Evolutionary conservation across 2,797 vertebrate species (phyloP).

Genomic region (Anabacerthia variegaticeps): DNA sequence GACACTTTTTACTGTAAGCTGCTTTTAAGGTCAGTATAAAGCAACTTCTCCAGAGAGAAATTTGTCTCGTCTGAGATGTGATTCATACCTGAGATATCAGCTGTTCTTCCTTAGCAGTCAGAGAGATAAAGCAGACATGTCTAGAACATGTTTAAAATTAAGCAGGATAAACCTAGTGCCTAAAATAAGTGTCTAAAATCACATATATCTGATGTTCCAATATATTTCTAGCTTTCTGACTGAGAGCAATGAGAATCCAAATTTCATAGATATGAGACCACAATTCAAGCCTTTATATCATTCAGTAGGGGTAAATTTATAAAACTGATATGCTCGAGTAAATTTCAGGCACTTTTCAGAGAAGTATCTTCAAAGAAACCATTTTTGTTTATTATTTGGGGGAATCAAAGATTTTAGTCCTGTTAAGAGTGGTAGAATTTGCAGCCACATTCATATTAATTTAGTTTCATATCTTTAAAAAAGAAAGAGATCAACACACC

Average conservation of each 20-base stretch:
- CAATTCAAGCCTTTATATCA: not conserved
- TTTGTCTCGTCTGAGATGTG: not conserved
- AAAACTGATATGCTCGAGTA: not conserved
- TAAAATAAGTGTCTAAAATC: not conserved
- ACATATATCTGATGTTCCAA: not conserved
- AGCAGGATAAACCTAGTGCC: not conserved
- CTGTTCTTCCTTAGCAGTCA: not conserved
- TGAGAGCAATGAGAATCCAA: not conserved
- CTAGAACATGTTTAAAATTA: not conserved
- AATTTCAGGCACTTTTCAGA: not conserved
- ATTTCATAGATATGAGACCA: not conserved
- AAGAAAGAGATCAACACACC: conserved; percentile 34
- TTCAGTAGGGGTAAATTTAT: not conserved
- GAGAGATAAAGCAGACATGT: not conserved
- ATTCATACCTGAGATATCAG: not conserved
- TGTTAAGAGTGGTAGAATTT: not conserved
- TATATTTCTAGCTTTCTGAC: not conserved
- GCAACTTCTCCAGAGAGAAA: not conserved
- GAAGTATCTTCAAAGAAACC: not conserved
- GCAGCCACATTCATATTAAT: not conserved
- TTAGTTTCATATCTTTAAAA: conserved; percentile 20
- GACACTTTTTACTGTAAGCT: not conserved
- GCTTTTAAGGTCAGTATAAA: not conserved
- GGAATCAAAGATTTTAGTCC: conserved; percentile 8
- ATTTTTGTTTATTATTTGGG: conserved; percentile 13